Base-by-base conservation (phyloP, 1,140 invertebrate species). In the Drosophila watanabei region DNA sequence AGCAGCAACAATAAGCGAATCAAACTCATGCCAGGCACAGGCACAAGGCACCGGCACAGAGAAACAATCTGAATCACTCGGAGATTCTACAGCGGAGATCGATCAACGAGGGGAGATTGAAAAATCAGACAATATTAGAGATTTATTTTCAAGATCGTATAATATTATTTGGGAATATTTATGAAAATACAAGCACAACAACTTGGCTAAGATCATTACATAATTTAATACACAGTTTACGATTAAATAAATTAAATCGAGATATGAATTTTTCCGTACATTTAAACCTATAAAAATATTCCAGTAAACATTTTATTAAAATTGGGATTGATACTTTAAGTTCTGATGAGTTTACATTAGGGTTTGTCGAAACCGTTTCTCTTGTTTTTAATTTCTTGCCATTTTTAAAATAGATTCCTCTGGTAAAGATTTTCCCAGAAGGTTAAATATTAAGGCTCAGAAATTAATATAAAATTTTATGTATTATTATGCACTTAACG, bases 41-140 rank as follows among this genome's bases (percentile, higher is more conserved):
- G 51, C 51, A 76, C 7, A 20, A 32, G 61, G 45, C 61, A 60
- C n/a, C 43, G 46, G 20, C 46, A 30, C 1, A 56, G 14, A 56
- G 54, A 56, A 56, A 20, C 59, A 79, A 68, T 73, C 65, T 59
- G 78, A 88, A 59, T 89, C 85, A 89, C 43, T 77, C 69, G 64
- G 65, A 66, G 64, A 86, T 54, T 79, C 33, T 68, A 56, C 28
- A 39, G 14, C 48, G 41, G 46, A 60, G 56, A 60, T 49, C 46
- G 41, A n/a, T n/a, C 5, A 8, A 8, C 68, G 82, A 64, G 58
- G 66, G 82, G 11, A 30, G 46, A 43, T 60, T 6, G 9, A 41
- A 35, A 10, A 33, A 0, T 45, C 2, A 8, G 3, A 1, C 2
- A 10, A 2, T 18, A 18, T 8, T 39, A 43, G 9, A 43, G n/a